Evolutionary conservation across 1,140 invertebrate species (phyloP).

Genomic region (Lepidotrigona ventralis): DNA sequence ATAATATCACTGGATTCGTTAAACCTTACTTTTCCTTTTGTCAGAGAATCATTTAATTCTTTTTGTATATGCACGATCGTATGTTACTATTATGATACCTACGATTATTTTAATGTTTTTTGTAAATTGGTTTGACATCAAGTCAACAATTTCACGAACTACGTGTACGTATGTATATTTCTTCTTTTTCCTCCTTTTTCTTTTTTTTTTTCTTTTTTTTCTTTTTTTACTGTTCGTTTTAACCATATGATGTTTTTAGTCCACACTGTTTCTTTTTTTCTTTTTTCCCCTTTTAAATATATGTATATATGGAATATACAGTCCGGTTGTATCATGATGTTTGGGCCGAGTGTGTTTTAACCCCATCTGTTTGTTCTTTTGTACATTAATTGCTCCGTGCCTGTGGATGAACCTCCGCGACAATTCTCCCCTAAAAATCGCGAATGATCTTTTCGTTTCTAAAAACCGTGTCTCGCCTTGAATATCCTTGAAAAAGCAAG

Average conservation of each 20-base stretch:
- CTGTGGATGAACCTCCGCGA: neutral
- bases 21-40: neutral
- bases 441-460: neutral
- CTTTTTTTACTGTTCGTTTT: constrained; percentile 5
- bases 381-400: neutral
- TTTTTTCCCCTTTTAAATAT: constrained; percentile 6
- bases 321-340: neutral
- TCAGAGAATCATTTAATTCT: constrained; percentile 19
- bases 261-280: constrained; percentile 1
- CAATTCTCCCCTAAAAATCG: neutral
- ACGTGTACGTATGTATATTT: constrained; percentile 4
- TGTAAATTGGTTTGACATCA: constrained; percentile 38
- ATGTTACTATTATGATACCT: constrained; percentile 6
- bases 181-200: neutral
- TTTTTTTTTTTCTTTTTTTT: neutral
- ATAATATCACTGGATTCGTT: constrained; percentile 44
- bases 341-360: neutral
- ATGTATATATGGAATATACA: constrained; percentile 15
- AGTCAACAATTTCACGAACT: constrained; percentile 37
- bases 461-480: neutral
- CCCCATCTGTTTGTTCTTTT: neutral
- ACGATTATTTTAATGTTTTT: constrained; percentile 6
- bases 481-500: constrained; percentile 11
- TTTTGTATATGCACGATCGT: constrained; percentile 16
- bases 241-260: neutral